Conservation (phyloP, 2,797 vertebrate genomes). For the Aulostomus chinensis region DNA sequence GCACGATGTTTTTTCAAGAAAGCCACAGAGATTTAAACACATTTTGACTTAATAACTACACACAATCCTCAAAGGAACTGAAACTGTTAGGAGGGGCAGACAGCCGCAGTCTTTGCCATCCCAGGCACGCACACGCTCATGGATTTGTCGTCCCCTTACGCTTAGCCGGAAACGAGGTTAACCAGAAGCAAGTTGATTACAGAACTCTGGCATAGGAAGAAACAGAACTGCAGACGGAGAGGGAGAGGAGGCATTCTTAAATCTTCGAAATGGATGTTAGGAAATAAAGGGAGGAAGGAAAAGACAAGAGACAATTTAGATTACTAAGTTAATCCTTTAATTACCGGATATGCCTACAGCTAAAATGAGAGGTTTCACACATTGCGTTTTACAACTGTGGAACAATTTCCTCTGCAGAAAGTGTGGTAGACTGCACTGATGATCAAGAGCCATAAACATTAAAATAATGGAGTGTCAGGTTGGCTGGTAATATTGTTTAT, state of each 20-base stretch:
- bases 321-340: constrained; percentile 82
- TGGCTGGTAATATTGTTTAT: constrained; percentile 40
- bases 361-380: constrained; percentile 67
- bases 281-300: constrained; percentile 56
- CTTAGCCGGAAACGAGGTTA: constrained; percentile 69
- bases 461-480: constrained; percentile 43
- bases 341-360: constrained; percentile 75
- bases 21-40: constrained; percentile 58
- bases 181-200: constrained; percentile 73
- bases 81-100: constrained; percentile 48
- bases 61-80: constrained; percentile 55
- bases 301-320: constrained; percentile 79
- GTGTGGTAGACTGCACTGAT: constrained; percentile 38
- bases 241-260: constrained; percentile 48
- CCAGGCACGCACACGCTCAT: constrained; percentile 45
- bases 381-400: constrained; percentile 54
- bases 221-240: constrained; percentile 23
- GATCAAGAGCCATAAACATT: constrained; percentile 45
- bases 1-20: constrained; percentile 37
- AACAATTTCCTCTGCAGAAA: constrained; percentile 51
- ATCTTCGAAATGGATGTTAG: constrained; percentile 71
- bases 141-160: constrained; percentile 64
- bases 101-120: constrained; percentile 51
- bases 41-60: constrained; percentile 66
- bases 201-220: constrained; percentile 34